A percentile compares a stretch with the other conserved stretches of the same genome.
Conservation (phyloP, 2,888 invertebrate species). For the Heteromyza rotundicornis region DNA sequence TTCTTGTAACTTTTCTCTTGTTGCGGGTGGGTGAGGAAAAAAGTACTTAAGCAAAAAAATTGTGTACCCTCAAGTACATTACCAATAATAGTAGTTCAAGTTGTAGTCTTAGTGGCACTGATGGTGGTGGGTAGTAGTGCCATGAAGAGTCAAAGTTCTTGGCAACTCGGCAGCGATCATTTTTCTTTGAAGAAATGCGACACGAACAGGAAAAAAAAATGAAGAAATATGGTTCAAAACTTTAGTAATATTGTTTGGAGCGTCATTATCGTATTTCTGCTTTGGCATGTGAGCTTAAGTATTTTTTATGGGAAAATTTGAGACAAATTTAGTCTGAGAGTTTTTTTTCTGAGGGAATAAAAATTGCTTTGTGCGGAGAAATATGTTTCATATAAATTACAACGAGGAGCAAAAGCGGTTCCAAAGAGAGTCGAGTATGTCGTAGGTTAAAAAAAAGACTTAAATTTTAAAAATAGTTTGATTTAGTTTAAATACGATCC, state of each 20-base stretch:
- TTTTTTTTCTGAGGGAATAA: too few species aligned
- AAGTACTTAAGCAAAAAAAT: not conserved
- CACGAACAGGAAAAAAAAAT: too few species aligned
- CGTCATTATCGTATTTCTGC: constrained; percentile 2
- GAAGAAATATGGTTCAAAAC: not conserved
- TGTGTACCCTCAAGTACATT: not conserved
- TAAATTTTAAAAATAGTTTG: too few species aligned
- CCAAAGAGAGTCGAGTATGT: too few species aligned
- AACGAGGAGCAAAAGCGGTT: too few species aligned
- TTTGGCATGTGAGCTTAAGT: too few species aligned
- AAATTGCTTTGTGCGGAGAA: too few species aligned
- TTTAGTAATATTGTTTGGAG: not conserved
- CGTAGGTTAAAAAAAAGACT: too few species aligned
- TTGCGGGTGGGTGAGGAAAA: not conserved
- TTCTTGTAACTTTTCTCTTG: not conserved
- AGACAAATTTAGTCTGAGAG: too few species aligned
- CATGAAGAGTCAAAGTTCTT: not conserved
- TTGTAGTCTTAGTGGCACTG: too few species aligned
- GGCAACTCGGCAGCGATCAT: not conserved
- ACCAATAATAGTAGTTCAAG: too few species aligned
- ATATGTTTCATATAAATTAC: too few species aligned
- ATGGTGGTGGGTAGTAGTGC: not conserved
- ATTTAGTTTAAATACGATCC: not conserved
- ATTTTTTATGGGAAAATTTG: not conserved
- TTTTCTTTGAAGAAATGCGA: not conserved